phyloP scores from a whole-genome alignment of 2,113 vertebrate species.

The Octodon degus region DNA sequence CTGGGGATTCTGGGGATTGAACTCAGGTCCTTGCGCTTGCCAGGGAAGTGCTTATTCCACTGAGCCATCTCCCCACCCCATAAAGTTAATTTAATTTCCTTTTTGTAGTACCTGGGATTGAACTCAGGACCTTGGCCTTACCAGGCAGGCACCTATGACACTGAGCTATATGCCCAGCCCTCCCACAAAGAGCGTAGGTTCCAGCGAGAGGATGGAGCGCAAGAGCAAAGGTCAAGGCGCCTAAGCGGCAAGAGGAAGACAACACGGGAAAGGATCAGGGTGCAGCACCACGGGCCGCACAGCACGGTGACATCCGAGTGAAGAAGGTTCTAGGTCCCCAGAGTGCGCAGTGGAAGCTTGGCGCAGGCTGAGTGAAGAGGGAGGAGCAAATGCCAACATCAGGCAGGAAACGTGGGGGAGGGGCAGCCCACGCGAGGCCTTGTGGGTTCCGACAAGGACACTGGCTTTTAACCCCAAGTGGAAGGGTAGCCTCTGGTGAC shows the following conservation, averaged over 20 bases:
- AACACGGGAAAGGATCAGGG: not conserved
- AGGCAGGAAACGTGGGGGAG: no score
- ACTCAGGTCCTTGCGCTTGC: no score
- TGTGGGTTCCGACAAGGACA: not conserved
- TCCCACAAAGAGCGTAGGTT: not conserved
- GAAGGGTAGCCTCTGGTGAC: not conserved
- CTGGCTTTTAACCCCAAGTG: not conserved
- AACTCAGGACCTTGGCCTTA: no score
- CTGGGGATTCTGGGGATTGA: no score
- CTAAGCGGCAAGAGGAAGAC: not conserved
- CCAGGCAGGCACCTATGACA: no score
- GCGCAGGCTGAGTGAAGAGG: not conserved
- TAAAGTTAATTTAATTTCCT: no score
- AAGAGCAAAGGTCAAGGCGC: not conserved
- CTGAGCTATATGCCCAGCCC: no score
- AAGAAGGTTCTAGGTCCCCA: not conserved
- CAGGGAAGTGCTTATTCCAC: no score
- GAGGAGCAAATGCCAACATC: rapidly evolving
- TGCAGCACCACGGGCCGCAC: rapidly evolving
- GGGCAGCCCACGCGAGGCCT: not conserved
- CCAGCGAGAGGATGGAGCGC: not conserved
- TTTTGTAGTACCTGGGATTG: no score
- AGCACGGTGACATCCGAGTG: not conserved
- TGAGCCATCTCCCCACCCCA: no score
- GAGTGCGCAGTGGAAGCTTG: not conserved